Conservation (phyloP, 2,797 vertebrate genomes). For the Lagodon rhomboides region DNA sequence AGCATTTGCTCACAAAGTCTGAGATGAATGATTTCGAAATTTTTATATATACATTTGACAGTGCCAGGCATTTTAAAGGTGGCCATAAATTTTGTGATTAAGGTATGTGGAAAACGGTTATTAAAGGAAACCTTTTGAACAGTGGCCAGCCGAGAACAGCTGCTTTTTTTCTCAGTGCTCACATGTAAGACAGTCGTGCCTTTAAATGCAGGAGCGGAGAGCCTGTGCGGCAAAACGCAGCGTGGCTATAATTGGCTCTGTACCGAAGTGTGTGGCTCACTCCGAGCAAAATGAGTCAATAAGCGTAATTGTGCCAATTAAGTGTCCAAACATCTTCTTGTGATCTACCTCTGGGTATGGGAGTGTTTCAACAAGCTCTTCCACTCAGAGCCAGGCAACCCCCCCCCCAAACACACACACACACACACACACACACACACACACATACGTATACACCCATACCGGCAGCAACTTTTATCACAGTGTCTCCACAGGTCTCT, state of each 20-base stretch:
- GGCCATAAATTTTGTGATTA: conserved; percentile 69
- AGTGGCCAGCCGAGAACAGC: conserved; percentile 70
- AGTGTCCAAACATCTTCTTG: conserved; percentile 73
- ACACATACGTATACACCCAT: conserved; percentile 5
- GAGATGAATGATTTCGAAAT: conserved; percentile 44
- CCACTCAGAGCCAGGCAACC: conserved; percentile 29
- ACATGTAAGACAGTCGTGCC: conserved; percentile 55
- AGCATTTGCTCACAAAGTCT: conserved; percentile 32
- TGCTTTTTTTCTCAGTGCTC: conserved; percentile 65
- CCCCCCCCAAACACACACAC: neutral
- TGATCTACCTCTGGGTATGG: conserved; percentile 72
- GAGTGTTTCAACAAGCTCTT: conserved; percentile 69
- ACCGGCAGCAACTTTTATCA: conserved; percentile 36
- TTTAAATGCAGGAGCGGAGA: conserved; percentile 33
- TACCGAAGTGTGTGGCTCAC: conserved; percentile 61
- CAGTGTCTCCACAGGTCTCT: conserved; percentile 17
- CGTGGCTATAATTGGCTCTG: conserved; percentile 62
- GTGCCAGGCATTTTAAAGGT: conserved; percentile 65
- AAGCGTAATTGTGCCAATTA: conserved; percentile 77
- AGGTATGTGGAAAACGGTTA: conserved; percentile 65
- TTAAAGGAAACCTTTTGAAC: conserved; percentile 73
- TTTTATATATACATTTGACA: conserved; percentile 42
- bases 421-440: conserved; percentile 7
- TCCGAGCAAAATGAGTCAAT: conserved; percentile 71
- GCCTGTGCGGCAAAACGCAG: conserved; percentile 42